Evolutionary conservation across 2,888 invertebrate species (phyloP).

Genomic region (Lepas anatifera): DNA sequence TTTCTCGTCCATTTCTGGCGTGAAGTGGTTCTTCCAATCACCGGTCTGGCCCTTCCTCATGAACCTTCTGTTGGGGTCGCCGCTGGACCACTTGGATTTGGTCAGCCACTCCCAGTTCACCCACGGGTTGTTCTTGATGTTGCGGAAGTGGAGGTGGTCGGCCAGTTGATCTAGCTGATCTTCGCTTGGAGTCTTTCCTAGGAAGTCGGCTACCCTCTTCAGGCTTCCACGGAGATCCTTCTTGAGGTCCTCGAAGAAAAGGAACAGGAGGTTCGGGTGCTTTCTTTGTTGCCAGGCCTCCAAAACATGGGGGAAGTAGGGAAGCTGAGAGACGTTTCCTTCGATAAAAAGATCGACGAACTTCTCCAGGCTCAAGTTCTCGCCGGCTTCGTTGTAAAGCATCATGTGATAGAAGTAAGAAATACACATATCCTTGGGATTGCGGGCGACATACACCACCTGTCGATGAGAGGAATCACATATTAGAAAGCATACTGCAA

Average conservation of each 20-base stretch:
- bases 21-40: conserved; percentile 12
- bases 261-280: conserved; percentile 31
- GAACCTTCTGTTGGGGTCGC: not conserved
- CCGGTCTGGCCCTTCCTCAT: conserved; percentile 8
- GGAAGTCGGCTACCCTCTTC: conserved; percentile 25
- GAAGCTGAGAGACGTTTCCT: conserved; percentile 34
- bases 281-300: conserved; percentile 31
- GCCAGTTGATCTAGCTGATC: conserved; percentile 17
- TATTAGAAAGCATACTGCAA: too few relatives aligned
- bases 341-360: conserved; percentile 33
- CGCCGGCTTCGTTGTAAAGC: not conserved
- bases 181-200: conserved; percentile 21
- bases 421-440: conserved; percentile 37
- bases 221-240: conserved; percentile 23
- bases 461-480: not conserved
- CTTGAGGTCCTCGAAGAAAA: conserved; percentile 36
- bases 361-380: conserved; percentile 28
- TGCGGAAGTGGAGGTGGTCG: conserved; percentile 20
- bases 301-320: conserved; percentile 34
- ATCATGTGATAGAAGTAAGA: conserved; percentile 34
- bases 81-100: not conserved
- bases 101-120: conserved; percentile 17
- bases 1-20: not conserved
- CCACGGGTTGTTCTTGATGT: conserved; percentile 21
- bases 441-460: conserved; percentile 36